Conservation (phyloP, 2,888 invertebrate genomes). For the Nasonia oneida region DNA sequence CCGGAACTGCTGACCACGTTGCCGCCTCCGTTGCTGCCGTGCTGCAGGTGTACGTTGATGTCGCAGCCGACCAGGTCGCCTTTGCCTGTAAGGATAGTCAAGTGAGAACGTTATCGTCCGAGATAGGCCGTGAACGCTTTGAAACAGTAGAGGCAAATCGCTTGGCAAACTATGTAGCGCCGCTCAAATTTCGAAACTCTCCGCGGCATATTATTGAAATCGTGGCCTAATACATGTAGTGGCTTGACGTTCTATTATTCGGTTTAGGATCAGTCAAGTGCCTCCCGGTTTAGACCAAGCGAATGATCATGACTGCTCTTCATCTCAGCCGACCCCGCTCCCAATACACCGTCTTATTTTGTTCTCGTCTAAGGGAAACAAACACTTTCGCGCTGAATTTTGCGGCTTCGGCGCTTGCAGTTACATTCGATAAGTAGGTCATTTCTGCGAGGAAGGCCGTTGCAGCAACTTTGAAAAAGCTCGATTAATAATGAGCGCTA, state of each 20-base stretch:
- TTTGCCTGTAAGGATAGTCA: constrained; percentile 84
- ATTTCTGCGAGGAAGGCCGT: not conserved
- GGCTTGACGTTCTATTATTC: constrained; percentile 1
- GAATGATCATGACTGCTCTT: not conserved
- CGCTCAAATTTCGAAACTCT: constrained; percentile 6
- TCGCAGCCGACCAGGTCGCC: constrained; percentile 97
- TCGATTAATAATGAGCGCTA: not conserved
- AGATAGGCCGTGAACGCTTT: too few relatives aligned
- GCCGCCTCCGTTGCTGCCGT: constrained; percentile 83
- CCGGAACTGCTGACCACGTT: constrained; percentile 80
- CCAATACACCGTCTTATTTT: not conserved
- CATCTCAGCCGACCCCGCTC: not conserved
- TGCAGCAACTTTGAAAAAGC: not conserved
- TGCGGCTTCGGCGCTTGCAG: not conserved
- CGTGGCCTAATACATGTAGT: not conserved
- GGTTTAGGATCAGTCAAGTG: not conserved
- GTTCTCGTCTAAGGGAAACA: not conserved
- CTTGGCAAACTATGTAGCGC: constrained; percentile 11
- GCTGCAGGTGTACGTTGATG: constrained; percentile 89
- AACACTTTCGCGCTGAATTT: not conserved
- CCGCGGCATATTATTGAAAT: not conserved
- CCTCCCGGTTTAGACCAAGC: not conserved
- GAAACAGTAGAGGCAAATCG: constrained; percentile 31
- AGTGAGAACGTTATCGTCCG: constrained; percentile 5
- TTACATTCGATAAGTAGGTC: not conserved